These are phyloP conservation scores for Linyphia triangularis DNA, from an alignment of 2,888 invertebrate genomes.

Conservation along the genomic window DNA sequence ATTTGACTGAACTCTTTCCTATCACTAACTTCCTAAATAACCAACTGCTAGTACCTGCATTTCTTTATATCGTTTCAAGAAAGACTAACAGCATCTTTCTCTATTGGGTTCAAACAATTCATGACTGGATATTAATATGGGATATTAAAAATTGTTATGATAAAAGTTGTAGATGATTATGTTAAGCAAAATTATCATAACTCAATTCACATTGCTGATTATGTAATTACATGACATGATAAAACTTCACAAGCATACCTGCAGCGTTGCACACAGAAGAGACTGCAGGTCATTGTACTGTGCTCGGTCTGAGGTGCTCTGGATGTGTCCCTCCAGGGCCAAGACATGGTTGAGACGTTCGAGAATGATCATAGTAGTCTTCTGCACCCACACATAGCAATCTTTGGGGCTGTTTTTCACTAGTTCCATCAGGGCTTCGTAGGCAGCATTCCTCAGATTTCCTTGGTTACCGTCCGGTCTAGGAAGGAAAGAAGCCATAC, in stretches of 20 bases:
- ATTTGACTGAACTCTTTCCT: no score
- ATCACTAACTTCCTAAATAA: no score
- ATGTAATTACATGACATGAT: background rate
- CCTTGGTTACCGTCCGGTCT: conserved; percentile 90
- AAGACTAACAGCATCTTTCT: no score
- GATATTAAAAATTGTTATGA: background rate
- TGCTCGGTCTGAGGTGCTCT: conserved; percentile 90
- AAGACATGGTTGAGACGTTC: conserved; percentile 95
- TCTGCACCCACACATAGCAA: conserved; percentile 97
- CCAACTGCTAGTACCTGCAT: no score
- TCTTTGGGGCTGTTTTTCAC: conserved; percentile 98
- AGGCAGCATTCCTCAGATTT: conserved; percentile 90
- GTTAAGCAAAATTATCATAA: no score
- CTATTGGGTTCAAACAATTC: no score
- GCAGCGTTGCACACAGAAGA: conserved; percentile 96
- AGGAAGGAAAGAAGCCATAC: conserved; percentile 54
- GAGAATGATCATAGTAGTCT: conserved; percentile 96
- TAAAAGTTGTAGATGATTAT: no score
- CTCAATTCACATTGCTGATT: no score
- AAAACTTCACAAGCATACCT: conserved; percentile 78
- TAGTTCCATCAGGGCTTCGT: conserved; percentile 99
- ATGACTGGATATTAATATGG: no score
- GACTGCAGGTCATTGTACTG: conserved; percentile 98
- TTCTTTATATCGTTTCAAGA: no score
- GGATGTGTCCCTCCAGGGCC: conserved; percentile 89